Evolutionary conservation across 2,113 vertebrate species (phyloP).

Genomic region (Leucosticte australis): DNA sequence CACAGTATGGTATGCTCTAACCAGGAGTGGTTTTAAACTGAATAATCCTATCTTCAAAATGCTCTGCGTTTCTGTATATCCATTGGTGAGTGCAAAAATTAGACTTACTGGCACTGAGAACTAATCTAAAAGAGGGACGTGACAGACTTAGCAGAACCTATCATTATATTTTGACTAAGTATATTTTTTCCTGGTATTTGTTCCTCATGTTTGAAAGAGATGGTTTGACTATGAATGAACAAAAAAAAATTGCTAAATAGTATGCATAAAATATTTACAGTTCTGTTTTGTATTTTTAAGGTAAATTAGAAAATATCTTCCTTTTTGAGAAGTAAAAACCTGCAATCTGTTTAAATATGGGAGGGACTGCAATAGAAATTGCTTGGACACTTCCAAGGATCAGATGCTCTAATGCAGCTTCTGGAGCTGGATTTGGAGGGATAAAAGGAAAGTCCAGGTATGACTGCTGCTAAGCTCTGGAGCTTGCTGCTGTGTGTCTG

Average conservation of each 20-base stretch:
- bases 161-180: background rate
- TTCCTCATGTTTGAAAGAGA: background rate
- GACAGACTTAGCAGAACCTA: background rate
- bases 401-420: background rate
- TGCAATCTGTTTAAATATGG: background rate
- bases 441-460: background rate
- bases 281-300: background rate
- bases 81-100: background rate
- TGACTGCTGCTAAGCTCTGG: background rate
- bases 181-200: background rate
- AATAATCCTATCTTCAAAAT: background rate
- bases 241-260: background rate
- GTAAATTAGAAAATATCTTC: background rate
- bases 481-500: background rate
- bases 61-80: background rate
- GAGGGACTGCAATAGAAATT: background rate
- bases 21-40: background rate
- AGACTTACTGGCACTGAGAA: background rate
- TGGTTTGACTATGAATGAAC: background rate
- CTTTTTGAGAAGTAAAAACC: background rate
- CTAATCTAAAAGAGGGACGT: background rate
- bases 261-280: background rate
- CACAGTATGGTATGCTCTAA: background rate
- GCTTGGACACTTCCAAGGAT: background rate
- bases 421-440: background rate